Base-by-base conservation (phyloP, 2,113 vertebrate species). In the Tetrao urogallus region DNA sequence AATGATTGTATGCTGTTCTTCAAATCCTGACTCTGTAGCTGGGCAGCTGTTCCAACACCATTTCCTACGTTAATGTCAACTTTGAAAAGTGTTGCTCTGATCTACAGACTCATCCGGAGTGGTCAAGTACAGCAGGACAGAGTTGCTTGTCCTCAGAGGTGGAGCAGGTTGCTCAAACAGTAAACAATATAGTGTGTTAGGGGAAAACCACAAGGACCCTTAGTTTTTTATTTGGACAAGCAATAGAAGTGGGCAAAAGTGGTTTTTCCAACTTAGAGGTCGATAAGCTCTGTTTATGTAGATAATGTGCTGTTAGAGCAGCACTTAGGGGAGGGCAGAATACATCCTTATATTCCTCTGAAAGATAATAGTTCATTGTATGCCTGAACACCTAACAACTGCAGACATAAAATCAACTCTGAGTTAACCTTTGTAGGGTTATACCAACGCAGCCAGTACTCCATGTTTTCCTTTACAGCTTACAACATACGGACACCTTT, bases 171-270 rank as follows among this genome's bases (percentile, higher is more conserved):
- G 13, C 43, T 61, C 24, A 24, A 32, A 28, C 12, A 10, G 32
- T 28, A 20, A 50, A 8, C 2, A 43, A 38, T 0, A 0, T 9
- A 27, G 24, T n/a, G 24, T 30, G 17, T 36, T 1, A 40, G 32
- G 8, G 14, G 5, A 12, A 77, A 78, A 70, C 12, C 18, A 54
- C 81, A 77, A 63, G 10, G 36, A 38, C 8, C 11, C 8, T 48
- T 32, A 12, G 20, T 56, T 70, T 65, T 36, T 32, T 13, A 19
- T 66, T 74, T 43, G 45, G 13, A 22, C 56, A 84, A 80, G 34
- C 15, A 45, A 32, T 14, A 43, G 21, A 52, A 52, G 8, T 2
- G 22, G 13, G 25, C 6, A 81, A 71, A 79, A 40, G 47, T 30
- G 71, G 17, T 45, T 21, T 86, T 19, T 22, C 28, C 58, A 50